Base-by-base conservation (phyloP, 2,113 vertebrate species). In the Argyrosomus japonicus region DNA sequence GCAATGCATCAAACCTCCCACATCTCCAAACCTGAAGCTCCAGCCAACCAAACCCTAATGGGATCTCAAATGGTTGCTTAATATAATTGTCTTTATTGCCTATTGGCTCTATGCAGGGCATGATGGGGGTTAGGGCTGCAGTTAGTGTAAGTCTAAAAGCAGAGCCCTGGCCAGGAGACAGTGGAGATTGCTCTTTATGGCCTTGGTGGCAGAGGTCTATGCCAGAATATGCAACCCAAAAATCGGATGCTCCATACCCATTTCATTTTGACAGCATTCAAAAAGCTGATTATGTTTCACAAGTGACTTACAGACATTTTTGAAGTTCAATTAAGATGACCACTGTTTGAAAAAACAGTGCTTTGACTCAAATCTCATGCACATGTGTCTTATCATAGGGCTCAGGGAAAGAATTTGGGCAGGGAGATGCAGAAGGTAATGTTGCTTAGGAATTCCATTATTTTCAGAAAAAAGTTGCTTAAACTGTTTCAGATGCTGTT, bases 31-130 rank as follows among this genome's bases (percentile, higher is more conserved):
- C 32, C 47, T 75, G 56, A 77, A 45, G 79, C 73, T 43, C 71
- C 51, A 81, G 67, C 75, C 74, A 57, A 81, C 82, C 69, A 71
- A 83, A 83, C 71, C 69, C 25, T 89, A 88, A 92, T 92, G 84
- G 86, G 71, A 87, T 85, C 84, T 85, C 71, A 86, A 86, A 91
- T 90, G 88, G 82, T 86, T 83, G 78, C 82, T 81, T 91, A 91
- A 93, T 93, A 83, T 72, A 81, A 92, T 93, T 92, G 70, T 87
- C 84, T 87, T 89, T 84, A 90, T 90, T 92, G 88, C 80, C 64
- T 81, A 84, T 88, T 84, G 83, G 64, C 73, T 85, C 68, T 51
- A 67, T 69, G 78, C 57, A 68, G 82, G 81, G 68, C 36, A 78
- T 25, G 2, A 63, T 12, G 63, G 40, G 53, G 75, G 68, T 62